phyloP scores from a whole-genome alignment of 1,140 invertebrate genomes.

The Neodiprion virginianus region DNA sequence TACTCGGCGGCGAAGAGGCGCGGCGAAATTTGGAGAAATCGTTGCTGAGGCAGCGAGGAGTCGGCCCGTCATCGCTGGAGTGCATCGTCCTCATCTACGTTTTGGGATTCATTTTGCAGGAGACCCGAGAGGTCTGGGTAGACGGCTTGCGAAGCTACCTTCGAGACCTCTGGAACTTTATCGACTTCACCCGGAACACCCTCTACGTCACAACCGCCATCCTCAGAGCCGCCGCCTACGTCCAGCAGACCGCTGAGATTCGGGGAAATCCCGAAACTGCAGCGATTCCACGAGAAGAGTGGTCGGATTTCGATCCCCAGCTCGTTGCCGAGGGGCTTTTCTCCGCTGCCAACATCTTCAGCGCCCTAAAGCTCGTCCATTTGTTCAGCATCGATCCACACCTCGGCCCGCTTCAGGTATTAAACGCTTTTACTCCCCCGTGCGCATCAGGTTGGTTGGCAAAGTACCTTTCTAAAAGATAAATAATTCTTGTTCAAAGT shows the following conservation, averaged over 20 bases:
- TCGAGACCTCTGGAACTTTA: constrained; percentile 94
- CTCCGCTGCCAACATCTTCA: constrained; percentile 90
- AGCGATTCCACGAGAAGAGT: constrained; percentile 81
- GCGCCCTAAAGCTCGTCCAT: constrained; percentile 87
- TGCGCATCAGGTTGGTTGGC: no score
- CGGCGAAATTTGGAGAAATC: constrained; percentile 66
- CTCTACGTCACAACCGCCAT: constrained; percentile 83
- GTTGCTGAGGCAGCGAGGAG: constrained; percentile 75
- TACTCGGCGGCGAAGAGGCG: constrained; percentile 74
- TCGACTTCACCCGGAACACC: constrained; percentile 90
- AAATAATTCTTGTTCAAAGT: background rate
- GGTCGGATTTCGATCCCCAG: constrained; percentile 94
- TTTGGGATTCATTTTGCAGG: constrained; percentile 88
- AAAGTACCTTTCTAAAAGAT: no score
- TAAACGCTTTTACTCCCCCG: no score
- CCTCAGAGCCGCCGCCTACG: constrained; percentile 78
- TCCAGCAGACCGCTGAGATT: constrained; percentile 77
- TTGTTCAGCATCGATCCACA: constrained; percentile 92
- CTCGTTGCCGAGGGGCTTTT: constrained; percentile 94
- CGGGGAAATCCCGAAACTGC: constrained; percentile 68
- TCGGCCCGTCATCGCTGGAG: constrained; percentile 80
- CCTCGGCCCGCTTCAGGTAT: constrained; percentile 75
- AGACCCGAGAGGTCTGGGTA: constrained; percentile 86
- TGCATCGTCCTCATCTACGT: constrained; percentile 80
- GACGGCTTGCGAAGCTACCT: constrained; percentile 86